A percentile compares a stretch with the other conserved stretches of the same genome.
These are phyloP conservation scores for Calonectris borealis DNA, from an alignment of 2,113 vertebrate genomes.

Conservation along the genomic window DNA sequence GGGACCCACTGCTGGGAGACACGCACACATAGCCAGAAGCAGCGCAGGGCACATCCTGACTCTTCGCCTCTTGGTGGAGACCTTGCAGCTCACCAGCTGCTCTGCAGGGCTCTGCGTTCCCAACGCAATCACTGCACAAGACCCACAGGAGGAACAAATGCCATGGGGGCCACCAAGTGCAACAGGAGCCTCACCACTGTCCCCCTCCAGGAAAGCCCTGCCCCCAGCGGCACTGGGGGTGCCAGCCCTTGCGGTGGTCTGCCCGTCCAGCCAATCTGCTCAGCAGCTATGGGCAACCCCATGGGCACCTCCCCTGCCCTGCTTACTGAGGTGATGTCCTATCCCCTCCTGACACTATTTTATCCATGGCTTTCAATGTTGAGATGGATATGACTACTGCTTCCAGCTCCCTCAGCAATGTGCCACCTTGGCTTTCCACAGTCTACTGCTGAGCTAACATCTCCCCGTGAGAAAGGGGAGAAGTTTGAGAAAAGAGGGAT, in stretches of 20 bases:
- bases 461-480: background rate
- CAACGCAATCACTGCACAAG: background rate
- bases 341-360: background rate
- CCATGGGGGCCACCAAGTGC: too few species aligned
- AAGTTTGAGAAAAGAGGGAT: background rate
- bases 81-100: background rate
- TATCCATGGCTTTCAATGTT: background rate
- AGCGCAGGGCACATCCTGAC: background rate
- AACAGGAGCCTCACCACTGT: background rate
- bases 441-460: background rate
- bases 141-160: accelerated
- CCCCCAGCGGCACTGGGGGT: background rate
- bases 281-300: background rate
- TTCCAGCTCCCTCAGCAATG: background rate
- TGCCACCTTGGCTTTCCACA: background rate
- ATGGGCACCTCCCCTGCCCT: accelerated
- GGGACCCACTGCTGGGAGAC: background rate
- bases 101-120: background rate
- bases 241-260: background rate
- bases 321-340: background rate
- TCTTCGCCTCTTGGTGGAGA: background rate
- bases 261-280: background rate
- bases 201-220: accelerated
- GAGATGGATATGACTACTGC: background rate
- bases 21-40: background rate